These are phyloP conservation scores for Gonioctena quinquepunctata DNA, from an alignment of 1,140 invertebrate genomes.

Conservation along the genomic window DNA sequence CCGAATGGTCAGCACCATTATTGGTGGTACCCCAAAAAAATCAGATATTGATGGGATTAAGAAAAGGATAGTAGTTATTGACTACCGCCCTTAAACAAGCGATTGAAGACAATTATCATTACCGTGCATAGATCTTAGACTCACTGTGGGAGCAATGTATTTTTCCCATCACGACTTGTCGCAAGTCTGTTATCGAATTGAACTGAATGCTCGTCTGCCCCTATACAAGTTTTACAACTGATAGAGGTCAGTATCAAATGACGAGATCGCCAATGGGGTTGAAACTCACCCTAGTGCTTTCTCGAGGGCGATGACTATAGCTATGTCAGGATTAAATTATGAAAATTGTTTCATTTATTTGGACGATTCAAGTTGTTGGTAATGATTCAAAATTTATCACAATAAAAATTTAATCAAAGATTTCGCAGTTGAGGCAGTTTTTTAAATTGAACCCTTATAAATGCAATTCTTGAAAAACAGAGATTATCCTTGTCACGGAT, in stretches of 20 bases:
- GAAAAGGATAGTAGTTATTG: constrained; percentile 36
- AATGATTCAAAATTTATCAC: constrained; percentile 49
- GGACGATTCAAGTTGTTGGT: constrained; percentile 54
- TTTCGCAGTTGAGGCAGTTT: constrained; percentile 45
- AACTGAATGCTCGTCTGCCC: constrained; percentile 41
- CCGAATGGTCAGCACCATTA: constrained; percentile 37
- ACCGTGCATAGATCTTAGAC: constrained; percentile 34
- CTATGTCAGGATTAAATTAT: constrained; percentile 37
- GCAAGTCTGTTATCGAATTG: constrained; percentile 57
- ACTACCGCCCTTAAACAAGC: constrained; percentile 33
- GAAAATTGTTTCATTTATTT: constrained; percentile 39
- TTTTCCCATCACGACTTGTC: constrained; percentile 35
- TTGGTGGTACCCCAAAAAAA: constrained; percentile 40
- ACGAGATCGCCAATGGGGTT: constrained; percentile 35
- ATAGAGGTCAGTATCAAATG: constrained; percentile 39
- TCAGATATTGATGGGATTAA: constrained; percentile 30
- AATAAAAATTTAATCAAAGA: constrained; percentile 46
- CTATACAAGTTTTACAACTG: constrained; percentile 45
- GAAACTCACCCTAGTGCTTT: constrained; percentile 39
- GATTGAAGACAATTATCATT: constrained; percentile 37
- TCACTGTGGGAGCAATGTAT: constrained; percentile 30
- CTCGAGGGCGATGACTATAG: constrained; percentile 35
- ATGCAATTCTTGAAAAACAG: constrained; percentile 57
- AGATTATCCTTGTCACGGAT: constrained; percentile 57
- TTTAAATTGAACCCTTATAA: constrained; percentile 58